Evolutionary conservation across 2,888 invertebrate species (phyloP).

Genomic region (Hymenopus coronatus): DNA sequence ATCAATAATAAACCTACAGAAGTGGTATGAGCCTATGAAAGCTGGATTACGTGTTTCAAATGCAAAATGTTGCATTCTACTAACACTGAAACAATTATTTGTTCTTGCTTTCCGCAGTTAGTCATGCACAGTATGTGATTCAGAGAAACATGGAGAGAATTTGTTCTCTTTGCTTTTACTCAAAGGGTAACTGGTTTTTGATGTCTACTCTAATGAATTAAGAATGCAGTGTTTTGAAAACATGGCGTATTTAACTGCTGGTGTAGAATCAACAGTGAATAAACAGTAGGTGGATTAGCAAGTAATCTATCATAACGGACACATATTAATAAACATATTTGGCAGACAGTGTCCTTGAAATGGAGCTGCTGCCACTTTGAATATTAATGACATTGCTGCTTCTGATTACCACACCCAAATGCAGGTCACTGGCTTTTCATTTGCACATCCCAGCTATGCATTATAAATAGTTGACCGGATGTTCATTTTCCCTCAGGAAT

Average conservation of each 20-base stretch:
- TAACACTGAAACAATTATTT: too few relatives aligned
- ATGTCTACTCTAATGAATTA: background rate
- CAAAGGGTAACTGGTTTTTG: too few relatives aligned
- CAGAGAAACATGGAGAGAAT: too few relatives aligned
- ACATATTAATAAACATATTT: background rate
- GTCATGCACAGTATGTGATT: too few relatives aligned
- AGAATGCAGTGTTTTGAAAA: background rate
- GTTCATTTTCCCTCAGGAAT: background rate
- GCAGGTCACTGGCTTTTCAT: background rate
- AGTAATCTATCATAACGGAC: background rate
- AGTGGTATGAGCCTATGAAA: too few relatives aligned
- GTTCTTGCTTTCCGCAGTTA: too few relatives aligned
- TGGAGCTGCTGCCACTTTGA: background rate
- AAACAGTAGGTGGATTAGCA: background rate
- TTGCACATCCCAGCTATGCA: background rate
- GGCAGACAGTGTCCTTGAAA: background rate
- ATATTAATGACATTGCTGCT: background rate
- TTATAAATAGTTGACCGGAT: background rate
- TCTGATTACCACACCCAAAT: background rate
- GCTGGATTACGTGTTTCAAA: too few relatives aligned
- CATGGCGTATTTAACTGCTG: too few relatives aligned
- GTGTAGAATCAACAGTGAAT: background rate
- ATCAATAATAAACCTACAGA: too few relatives aligned
- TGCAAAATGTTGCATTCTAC: too few relatives aligned
- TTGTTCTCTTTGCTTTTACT: too few relatives aligned